Evolutionary conservation across 2,113 vertebrate genomes (phyloP).

Genomic region (Thamnaconus septentrionalis): DNA sequence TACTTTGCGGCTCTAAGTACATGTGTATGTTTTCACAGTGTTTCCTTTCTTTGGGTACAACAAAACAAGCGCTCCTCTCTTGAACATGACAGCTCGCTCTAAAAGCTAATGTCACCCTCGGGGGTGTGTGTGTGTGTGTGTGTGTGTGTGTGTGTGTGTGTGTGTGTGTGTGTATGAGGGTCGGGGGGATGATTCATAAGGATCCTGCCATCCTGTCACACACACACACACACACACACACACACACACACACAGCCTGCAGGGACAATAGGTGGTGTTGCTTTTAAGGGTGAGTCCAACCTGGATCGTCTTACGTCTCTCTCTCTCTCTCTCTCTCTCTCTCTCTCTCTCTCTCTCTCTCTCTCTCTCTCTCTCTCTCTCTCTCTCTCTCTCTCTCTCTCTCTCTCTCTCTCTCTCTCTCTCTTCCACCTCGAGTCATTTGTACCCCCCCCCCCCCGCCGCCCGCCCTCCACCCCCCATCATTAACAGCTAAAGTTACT

Average conservation of each 20-base stretch:
- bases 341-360: not conserved
- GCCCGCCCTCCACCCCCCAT: not conserved
- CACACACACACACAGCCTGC: slow-evolving; percentile 39
- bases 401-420: not conserved
- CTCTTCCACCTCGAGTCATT: not conserved
- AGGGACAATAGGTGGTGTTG: slow-evolving; percentile 63
- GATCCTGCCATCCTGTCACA: slow-evolving; percentile 58
- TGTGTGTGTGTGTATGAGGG: too few relatives aligned
- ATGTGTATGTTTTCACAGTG: slow-evolving; percentile 71
- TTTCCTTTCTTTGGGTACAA: slow-evolving; percentile 67
- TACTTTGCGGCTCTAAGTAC: slow-evolving; percentile 69
- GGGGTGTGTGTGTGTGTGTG: slow-evolving; percentile 9
- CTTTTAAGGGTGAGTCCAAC: slow-evolving; percentile 68
- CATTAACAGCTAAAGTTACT: not conserved
- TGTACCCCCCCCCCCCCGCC: too few relatives aligned
- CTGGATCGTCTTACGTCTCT: slow-evolving; percentile 62
- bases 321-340: not conserved
- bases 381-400: not conserved
- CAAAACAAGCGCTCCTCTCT: slow-evolving; percentile 71
- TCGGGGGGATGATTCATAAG: slow-evolving; percentile 58
- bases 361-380: not conserved
- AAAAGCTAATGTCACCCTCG: slow-evolving; percentile 48
- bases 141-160: too few relatives aligned
- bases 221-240: slow-evolving; percentile 26
- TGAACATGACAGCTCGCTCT: slow-evolving; percentile 65